These are phyloP conservation scores for Petrocephalus sullivani DNA, from an alignment of 2,797 vertebrate species.

Conservation along the genomic window DNA sequence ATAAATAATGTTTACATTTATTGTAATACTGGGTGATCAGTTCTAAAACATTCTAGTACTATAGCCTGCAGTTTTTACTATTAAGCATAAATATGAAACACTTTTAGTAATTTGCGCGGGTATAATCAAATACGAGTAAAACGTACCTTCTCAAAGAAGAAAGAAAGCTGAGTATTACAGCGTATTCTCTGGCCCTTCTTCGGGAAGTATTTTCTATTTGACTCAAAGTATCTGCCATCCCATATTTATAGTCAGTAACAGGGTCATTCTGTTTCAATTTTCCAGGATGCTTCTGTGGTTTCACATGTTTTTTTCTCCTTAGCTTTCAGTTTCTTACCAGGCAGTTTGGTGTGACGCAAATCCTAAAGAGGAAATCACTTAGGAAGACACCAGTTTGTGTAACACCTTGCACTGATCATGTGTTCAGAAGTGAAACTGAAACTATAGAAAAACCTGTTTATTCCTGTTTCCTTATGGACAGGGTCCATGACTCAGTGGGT, in stretches of 20 bases:
- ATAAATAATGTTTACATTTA: too few species aligned
- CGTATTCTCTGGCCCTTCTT: not conserved
- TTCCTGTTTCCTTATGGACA: not conserved
- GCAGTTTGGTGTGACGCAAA: too few species aligned
- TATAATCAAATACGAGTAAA: not conserved
- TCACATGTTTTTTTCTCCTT: too few species aligned
- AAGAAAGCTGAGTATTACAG: not conserved
- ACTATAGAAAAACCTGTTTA: not conserved
- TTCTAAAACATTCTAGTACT: not conserved
- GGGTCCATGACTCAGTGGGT: too few species aligned
- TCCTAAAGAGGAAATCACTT: too few species aligned
- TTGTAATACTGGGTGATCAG: not conserved
- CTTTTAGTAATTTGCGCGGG: not conserved
- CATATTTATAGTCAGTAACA: not conserved
- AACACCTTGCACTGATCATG: not conserved
- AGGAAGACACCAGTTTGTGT: not conserved
- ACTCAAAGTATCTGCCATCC: not conserved
- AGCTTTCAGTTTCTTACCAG: too few species aligned
- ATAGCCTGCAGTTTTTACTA: not conserved
- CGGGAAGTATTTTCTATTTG: not conserved
- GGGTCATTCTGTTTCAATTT: too few species aligned
- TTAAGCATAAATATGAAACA: not conserved
- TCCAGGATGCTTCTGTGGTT: too few species aligned
- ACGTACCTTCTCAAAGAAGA: not conserved
- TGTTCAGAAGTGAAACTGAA: not conserved